phyloP scores from a whole-genome alignment of 2,888 invertebrate genomes.

The Pachycephus smyrnensis region DNA sequence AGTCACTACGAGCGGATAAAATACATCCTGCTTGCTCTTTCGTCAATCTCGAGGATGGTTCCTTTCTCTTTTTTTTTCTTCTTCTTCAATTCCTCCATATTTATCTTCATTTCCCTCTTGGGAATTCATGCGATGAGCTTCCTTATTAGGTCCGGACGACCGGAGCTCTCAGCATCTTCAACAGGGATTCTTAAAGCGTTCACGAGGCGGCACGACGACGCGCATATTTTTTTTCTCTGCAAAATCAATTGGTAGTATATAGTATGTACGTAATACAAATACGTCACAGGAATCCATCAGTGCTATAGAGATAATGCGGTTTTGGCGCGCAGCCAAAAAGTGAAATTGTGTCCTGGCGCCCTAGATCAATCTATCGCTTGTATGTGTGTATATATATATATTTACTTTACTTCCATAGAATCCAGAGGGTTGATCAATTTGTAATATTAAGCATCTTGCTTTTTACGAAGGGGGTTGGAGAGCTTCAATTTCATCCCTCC shows the following conservation, averaged over 20 bases:
- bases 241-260: slow-evolving; percentile 33
- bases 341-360: slow-evolving; percentile 51
- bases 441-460: background rate
- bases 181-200: background rate
- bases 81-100: background rate
- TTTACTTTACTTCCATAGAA: too few relatives aligned
- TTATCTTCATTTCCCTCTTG: background rate
- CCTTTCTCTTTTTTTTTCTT: background rate
- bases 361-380: slow-evolving; percentile 33
- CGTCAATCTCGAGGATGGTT: background rate
- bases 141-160: background rate
- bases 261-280: slow-evolving; percentile 8
- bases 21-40: background rate
- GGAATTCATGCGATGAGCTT: background rate
- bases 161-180: background rate
- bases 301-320: slow-evolving; percentile 56
- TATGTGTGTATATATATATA: background rate
- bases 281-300: slow-evolving; percentile 30
- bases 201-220: background rate
- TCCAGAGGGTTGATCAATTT: slow-evolving; percentile 5
- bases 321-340: slow-evolving; percentile 58
- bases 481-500: background rate
- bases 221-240: slow-evolving; percentile 20
- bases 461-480: background rate
- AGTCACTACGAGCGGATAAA: background rate